These are phyloP conservation scores for Centropristis striata DNA, from an alignment of 2,113 vertebrate genomes.

Conservation along the genomic window DNA sequence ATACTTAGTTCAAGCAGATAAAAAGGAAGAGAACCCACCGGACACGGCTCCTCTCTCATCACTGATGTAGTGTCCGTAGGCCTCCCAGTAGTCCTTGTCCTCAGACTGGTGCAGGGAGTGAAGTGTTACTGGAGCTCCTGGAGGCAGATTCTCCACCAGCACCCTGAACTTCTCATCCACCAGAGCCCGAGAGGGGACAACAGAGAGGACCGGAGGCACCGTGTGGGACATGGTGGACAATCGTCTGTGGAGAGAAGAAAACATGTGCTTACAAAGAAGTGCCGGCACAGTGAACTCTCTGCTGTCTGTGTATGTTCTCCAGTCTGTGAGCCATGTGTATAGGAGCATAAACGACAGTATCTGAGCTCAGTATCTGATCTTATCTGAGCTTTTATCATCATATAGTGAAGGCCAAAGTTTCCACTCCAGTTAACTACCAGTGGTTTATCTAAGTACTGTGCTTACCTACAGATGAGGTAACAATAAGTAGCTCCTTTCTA, in stretches of 20 bases:
- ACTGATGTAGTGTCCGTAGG: constrained; percentile 81
- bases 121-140: constrained; percentile 69
- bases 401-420: no score
- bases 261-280: no score
- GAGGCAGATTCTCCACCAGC: constrained; percentile 73
- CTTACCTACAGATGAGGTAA: no score
- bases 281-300: no score
- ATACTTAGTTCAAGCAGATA: neutral
- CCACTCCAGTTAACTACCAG: no score
- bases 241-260: constrained; percentile 25
- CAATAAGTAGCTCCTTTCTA: no score
- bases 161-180: constrained; percentile 78
- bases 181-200: constrained; percentile 74
- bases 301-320: no score
- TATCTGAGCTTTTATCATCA: no score
- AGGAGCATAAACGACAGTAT: no score
- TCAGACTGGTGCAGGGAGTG: constrained; percentile 77
- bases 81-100: constrained; percentile 82
- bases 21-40: constrained; percentile 54
- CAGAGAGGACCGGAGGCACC: constrained; percentile 46
- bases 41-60: constrained; percentile 70
- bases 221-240: constrained; percentile 9
- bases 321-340: no score
- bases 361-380: no score
- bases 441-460: no score